Conservation (phyloP, 2,113 vertebrate species). For the Forbesichthys papilliferus region DNA sequence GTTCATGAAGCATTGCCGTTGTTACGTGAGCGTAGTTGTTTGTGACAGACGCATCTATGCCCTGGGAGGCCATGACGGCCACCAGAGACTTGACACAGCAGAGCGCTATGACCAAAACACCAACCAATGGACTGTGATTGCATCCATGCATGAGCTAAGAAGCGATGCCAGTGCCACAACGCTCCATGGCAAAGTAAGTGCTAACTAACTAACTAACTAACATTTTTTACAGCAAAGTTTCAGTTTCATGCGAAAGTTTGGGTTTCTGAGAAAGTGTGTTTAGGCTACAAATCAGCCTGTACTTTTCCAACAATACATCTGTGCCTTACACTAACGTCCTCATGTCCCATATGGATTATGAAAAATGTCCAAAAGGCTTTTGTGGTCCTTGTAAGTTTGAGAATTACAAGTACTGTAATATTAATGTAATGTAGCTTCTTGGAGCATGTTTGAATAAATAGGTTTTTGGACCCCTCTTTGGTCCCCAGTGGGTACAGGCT, state of each 20-base stretch:
- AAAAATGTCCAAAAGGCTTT: too few species aligned
- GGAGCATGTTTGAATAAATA: too few species aligned
- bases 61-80: conserved; percentile 84
- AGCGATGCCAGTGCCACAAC: conserved; percentile 81
- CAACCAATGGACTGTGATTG: conserved; percentile 83
- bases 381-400: too few species aligned
- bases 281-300: too few species aligned
- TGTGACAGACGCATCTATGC: conserved; percentile 79
- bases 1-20: conserved; percentile 81
- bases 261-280: too few species aligned
- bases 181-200: conserved; percentile 77
- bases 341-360: too few species aligned
- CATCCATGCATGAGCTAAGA: conserved; percentile 80
- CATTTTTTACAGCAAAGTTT: too few species aligned
- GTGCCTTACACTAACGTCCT: background rate
- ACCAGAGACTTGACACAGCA: conserved; percentile 74
- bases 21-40: conserved; percentile 80
- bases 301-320: background rate
- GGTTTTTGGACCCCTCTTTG: too few species aligned
- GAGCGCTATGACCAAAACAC: conserved; percentile 80
- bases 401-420: background rate
- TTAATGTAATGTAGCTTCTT: too few species aligned
- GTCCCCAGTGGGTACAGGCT: too few species aligned
- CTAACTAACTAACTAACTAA: too few species aligned
- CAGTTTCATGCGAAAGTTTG: too few species aligned